Evolutionary conservation across 2,797 vertebrate species (phyloP).

Genomic region (Vultur gryphus): DNA sequence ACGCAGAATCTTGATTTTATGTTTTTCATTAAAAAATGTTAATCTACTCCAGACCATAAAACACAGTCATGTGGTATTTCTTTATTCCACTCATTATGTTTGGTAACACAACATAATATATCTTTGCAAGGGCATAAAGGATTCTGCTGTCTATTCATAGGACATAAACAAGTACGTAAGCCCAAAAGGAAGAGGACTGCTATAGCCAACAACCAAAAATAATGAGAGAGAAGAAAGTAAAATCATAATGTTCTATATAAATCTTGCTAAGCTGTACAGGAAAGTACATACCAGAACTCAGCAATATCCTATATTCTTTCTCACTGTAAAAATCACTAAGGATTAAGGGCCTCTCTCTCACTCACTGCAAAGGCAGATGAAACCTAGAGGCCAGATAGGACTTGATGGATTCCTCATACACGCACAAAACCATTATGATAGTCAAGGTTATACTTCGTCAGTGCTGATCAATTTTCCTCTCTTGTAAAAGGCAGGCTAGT

Average conservation of each 20-base stretch:
- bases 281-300: background rate
- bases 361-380: background rate
- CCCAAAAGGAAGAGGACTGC: background rate
- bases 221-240: background rate
- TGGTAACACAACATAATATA: background rate
- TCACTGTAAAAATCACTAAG: background rate
- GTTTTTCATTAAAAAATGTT: slow-evolving; percentile 37
- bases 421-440: background rate
- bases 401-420: background rate
- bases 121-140: background rate
- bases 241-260: background rate
- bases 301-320: background rate
- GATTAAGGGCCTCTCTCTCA: background rate
- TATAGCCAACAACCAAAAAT: background rate
- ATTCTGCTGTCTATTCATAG: background rate
- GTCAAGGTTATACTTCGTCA: background rate
- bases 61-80: background rate
- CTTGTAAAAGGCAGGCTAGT: background rate
- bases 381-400: background rate
- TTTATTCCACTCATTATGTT: background rate
- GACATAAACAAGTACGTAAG: background rate
- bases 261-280: background rate
- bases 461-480: background rate
- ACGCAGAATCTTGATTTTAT: background rate
- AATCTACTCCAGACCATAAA: slow-evolving; percentile 18